Evolutionary conservation across 2,888 invertebrate genomes (phyloP), one percentile per base, ranked within the genome.

Genomic region (Catocala sponsa): DNA sequence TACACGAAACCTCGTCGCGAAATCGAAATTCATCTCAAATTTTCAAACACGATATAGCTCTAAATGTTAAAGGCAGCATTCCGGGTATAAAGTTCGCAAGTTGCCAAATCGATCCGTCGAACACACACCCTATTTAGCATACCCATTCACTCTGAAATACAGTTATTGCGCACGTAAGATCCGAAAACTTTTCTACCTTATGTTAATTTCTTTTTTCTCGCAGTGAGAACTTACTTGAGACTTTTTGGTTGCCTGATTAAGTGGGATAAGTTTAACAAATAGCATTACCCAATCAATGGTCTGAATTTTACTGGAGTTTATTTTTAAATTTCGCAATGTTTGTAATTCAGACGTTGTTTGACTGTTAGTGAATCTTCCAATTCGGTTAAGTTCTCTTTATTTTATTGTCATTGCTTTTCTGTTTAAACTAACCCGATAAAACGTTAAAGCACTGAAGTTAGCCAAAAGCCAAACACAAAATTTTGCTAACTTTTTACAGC

Each of bases 151-250:
- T 55, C 68, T 72, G 68, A 80, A 68, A 69, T 79, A 81, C 67
- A 71, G 72, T 68, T 70, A 77, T 73, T 71, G 70, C 64, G 55
- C 62, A 55, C 69, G 55, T 59, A 65, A 67, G 71, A 69, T 61
- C 57, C 59, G n/a, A 61, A 68, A 78, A 75, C 63, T 74, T 81
- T 72, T 51, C 55, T 62, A 71, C 65, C 74, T 74, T 76, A 76
- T 74, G 75, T 67, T 75, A 76, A 79, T 82, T 78, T 77, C 74
- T 75, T 82, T n/a, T 76, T 74, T 63, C 68, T 70, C 46, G 60
- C 52, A 57, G 65, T 64, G 55, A 66, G 63, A 70, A 70, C 61
- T 66, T 65, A 50, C 49, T 67, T 44, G 25, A 48, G 55, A 72
- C 53, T 64, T 75, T 59, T 32, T 58, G 50, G 67, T 41, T 65